Evolutionary conservation across 2,888 invertebrate species (phyloP).

Genomic region (Caenorhabditis sp.): DNA sequence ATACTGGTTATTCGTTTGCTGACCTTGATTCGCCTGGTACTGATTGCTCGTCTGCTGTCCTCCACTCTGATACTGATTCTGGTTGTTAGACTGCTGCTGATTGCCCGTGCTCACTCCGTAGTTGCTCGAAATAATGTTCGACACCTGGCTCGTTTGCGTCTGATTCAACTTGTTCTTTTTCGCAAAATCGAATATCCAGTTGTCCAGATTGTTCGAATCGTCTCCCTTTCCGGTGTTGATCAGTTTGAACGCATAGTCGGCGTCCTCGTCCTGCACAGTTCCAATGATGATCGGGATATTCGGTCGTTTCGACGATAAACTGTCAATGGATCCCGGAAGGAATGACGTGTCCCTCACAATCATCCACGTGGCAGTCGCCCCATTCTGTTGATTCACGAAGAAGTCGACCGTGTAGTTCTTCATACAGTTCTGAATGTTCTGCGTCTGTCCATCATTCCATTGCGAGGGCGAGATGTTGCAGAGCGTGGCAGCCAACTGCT

Average conservation of each 20-base stretch:
- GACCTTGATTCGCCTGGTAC: conserved; percentile 1
- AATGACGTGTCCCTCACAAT: conserved; percentile 70
- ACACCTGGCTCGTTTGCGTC: conserved; percentile 42
- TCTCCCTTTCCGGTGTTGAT: conserved; percentile 58
- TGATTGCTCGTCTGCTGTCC: conserved; percentile 12
- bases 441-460: conserved; percentile 60
- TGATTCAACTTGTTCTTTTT: conserved; percentile 66
- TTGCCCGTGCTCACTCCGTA: conserved; percentile 33
- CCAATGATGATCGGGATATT: conserved; percentile 71
- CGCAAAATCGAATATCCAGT: conserved; percentile 71
- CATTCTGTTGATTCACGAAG: conserved; percentile 62
- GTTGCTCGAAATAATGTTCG: conserved; percentile 52
- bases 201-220: conserved; percentile 56
- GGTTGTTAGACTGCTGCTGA: conserved; percentile 10
- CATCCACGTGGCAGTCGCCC: conserved; percentile 66
- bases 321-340: conserved; percentile 63
- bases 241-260: conserved; percentile 68
- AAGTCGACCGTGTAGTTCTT: conserved; percentile 68
- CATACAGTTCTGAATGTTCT: conserved; percentile 63
- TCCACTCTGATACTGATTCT: conserved; percentile 5
- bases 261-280: conserved; percentile 71
- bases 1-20: conserved; percentile 13
- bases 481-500: conserved; percentile 56
- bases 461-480: conserved; percentile 66
- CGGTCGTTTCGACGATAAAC: conserved; percentile 53